Conservation (phyloP, 2,888 invertebrate species). For the Strigamia maritima region DNA sequence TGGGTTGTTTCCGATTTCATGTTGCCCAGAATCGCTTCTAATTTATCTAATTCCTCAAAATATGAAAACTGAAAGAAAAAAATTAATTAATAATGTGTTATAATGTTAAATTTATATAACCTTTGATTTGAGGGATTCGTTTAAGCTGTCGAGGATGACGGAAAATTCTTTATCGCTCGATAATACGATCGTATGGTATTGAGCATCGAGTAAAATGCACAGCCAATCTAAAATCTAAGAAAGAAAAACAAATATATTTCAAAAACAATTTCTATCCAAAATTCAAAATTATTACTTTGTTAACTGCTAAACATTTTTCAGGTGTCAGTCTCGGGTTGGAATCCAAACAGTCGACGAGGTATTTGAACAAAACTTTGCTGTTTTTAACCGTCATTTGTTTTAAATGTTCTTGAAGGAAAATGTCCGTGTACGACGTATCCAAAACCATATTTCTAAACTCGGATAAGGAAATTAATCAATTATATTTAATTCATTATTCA, state of each 20-base stretch:
- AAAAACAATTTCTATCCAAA: not conserved
- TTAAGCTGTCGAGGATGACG: not conserved
- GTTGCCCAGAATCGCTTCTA: not conserved
- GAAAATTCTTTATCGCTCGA: slow-evolving; percentile 28
- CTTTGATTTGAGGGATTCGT: not conserved
- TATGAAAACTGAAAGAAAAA: not conserved
- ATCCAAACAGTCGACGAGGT: slow-evolving; percentile 2
- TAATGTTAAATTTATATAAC: not conserved
- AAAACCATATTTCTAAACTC: not conserved
- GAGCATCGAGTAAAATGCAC: slow-evolving; percentile 27
- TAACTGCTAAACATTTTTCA: not conserved
- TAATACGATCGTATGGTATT: not conserved
- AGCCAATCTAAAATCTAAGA: slow-evolving; percentile 33
- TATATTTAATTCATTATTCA: not conserved
- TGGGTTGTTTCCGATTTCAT: not conserved
- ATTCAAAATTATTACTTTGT: not conserved
- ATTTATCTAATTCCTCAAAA: slow-evolving; percentile 27
- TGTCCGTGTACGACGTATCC: not conserved
- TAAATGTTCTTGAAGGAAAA: slow-evolving; percentile 26
- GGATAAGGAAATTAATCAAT: not conserved
- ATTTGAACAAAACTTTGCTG: not conserved
- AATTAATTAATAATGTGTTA: not conserved
- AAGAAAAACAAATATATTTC: not conserved
- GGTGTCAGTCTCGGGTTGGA: not conserved
- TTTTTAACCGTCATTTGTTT: not conserved